Evolutionary conservation across 2,113 vertebrate species (phyloP).

Genomic region (Alethe castanea): DNA sequence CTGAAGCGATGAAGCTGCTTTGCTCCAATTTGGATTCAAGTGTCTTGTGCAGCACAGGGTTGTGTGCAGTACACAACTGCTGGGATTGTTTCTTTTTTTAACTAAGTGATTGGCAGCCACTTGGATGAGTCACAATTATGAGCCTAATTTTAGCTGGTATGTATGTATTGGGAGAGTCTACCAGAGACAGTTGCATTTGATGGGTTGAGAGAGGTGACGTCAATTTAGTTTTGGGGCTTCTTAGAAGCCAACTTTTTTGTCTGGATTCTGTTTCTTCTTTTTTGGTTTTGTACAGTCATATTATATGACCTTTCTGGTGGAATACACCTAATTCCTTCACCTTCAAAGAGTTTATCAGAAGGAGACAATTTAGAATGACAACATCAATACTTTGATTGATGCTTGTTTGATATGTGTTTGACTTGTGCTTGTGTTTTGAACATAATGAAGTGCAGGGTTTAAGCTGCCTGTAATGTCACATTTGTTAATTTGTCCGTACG

Average conservation of each 20-base stretch:
- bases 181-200: not conserved
- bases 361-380: not conserved
- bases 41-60: not conserved
- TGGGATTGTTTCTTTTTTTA: constrained; percentile 64
- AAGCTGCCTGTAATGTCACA: not conserved
- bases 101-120: constrained; percentile 45
- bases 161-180: constrained; percentile 18
- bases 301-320: not conserved
- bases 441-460: not conserved
- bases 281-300: not conserved
- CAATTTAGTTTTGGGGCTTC: not conserved
- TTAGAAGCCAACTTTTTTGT: not conserved
- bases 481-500: not conserved
- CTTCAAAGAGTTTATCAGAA: constrained; percentile 20
- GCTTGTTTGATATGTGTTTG: not conserved
- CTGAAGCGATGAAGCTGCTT: not conserved
- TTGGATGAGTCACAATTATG: constrained; percentile 51
- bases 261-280: not conserved
- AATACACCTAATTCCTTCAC: not conserved
- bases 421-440: not conserved
- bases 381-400: constrained; percentile 15
- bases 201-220: not conserved
- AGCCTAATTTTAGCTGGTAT: constrained; percentile 56
- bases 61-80: constrained; percentile 1
- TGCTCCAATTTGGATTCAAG: not conserved